These are phyloP conservation scores for Radopholus similis DNA, from an alignment of 1,140 invertebrate genomes.

Conservation along the genomic window DNA sequence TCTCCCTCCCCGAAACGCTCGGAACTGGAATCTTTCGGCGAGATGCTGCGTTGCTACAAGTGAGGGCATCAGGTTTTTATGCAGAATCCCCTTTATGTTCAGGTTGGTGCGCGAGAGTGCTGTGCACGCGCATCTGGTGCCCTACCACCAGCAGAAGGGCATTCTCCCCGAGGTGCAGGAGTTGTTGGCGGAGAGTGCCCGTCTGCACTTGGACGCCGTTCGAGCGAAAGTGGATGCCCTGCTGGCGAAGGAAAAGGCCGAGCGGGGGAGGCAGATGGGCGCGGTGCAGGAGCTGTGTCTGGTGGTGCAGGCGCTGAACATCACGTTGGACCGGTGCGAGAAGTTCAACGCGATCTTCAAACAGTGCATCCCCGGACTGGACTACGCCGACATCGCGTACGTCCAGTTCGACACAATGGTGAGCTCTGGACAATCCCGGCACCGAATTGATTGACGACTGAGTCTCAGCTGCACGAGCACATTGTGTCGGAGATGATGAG, in stretches of 20 bases:
- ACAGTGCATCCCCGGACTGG: conserved; percentile 33
- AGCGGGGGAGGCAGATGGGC: neutral
- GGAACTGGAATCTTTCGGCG: conserved; percentile 65
- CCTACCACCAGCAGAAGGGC: neutral
- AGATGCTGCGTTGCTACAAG: conserved; percentile 44
- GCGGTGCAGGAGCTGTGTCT: conserved; percentile 48
- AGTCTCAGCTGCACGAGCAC: conserved; percentile 49
- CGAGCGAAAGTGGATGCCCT: conserved; percentile 8
- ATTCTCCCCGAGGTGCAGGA: neutral
- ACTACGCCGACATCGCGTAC: conserved; percentile 49
- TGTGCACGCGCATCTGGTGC: conserved; percentile 31
- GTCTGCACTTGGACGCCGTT: conserved; percentile 10
- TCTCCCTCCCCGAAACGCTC: conserved; percentile 66
- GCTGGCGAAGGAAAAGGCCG: neutral
- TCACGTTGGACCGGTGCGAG: conserved; percentile 42
- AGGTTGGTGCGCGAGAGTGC: conserved; percentile 50
- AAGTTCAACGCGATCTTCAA: conserved; percentile 53
- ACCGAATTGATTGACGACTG: neutral
- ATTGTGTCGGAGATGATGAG: conserved; percentile 55
- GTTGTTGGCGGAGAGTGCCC: conserved; percentile 3
- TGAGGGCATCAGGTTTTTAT: conserved; percentile 25
- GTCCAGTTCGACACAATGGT: conserved; percentile 51
- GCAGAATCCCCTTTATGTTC: neutral
- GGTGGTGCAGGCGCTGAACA: conserved; percentile 44
- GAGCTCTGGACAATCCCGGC: neutral